Base-by-base conservation (phyloP, 2,797 vertebrate genomes). In the Calcarius lapponicus region DNA sequence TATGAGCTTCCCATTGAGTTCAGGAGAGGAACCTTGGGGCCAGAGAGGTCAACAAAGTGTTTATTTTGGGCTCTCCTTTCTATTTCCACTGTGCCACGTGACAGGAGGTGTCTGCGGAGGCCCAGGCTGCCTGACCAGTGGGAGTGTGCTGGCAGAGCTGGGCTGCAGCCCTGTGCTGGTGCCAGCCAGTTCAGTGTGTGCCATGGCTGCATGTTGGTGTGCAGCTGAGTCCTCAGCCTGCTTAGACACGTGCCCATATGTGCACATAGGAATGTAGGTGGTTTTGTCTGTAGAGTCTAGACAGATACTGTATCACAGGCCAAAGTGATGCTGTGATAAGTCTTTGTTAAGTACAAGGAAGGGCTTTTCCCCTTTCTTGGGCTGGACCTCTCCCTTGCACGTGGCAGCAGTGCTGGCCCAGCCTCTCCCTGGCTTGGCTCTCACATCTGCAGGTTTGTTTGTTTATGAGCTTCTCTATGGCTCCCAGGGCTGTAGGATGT, bases 391-490 rank as follows among this genome's bases (percentile, higher is more conserved):
- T 64, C 36, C 20, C 16, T 70, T 20, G 4, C 73, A 26, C 0
- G 0, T 11, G 10, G 69, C 19, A 9, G 56, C 48, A 40, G n/a
- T 0, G 1, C 1, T 0, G 29, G 34, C 45, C 32, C 61, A 75
- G 83, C 43, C 65, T 83, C 1, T 6, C 79, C 34, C 47, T 20
- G 2, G 38, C 50, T 79, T 10, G 2, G 62, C 36, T 58, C 51
- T 92, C 64, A 28, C 58, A 84, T 78, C 80, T 80, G 64, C 43
- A 80, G 56, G 86, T 90, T 84, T 19, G 50, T 92, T 95, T 93
- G 86, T 96, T 91, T 85, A 72, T 72, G 70, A 79, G 61, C 64
- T 83, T 90, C 67, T 62, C 93, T 76, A 57, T 71, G 88, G 57
- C 88, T 96, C 70, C 82, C 76, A 53, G 64, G 66, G 36, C 73